These are phyloP conservation scores for Acanthosoma haemorrhoidale DNA, from an alignment of 2,888 invertebrate species.

Conservation along the genomic window DNA sequence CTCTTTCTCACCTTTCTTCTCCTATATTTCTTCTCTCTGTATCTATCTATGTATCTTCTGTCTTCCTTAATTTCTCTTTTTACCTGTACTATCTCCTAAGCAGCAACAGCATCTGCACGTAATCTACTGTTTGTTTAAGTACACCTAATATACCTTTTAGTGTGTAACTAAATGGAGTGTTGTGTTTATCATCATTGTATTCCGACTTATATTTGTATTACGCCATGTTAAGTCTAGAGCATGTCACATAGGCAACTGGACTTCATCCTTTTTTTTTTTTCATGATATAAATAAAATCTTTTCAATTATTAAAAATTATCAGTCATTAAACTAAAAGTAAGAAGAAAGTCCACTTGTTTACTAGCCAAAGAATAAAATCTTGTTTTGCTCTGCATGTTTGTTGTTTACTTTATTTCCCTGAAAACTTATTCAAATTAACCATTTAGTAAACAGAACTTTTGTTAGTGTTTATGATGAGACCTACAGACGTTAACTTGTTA, in stretches of 20 bases:
- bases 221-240: neutral
- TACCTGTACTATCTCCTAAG: constrained; percentile 12
- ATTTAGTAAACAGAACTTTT: neutral
- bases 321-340: too few relatives aligned
- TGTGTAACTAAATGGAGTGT: neutral
- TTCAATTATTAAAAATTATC: too few relatives aligned
- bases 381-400: neutral
- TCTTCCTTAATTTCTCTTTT: neutral
- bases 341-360: neutral
- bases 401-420: neutral
- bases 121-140: neutral
- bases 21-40: constrained; percentile 22
- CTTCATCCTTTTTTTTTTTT: neutral
- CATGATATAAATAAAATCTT: neutral
- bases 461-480: neutral
- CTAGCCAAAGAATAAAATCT: neutral
- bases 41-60: constrained; percentile 1
- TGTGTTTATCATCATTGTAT: neutral
- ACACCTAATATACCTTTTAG: constrained; percentile 10
- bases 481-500: too few relatives aligned
- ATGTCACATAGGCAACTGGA: constrained; percentile 6
- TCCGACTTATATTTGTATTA: neutral
- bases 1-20: constrained; percentile 27
- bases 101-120: constrained; percentile 23
- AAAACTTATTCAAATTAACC: neutral